Evolutionary conservation across 2,888 invertebrate species (phyloP).

Genomic region (Zygogramma bicolorata): DNA sequence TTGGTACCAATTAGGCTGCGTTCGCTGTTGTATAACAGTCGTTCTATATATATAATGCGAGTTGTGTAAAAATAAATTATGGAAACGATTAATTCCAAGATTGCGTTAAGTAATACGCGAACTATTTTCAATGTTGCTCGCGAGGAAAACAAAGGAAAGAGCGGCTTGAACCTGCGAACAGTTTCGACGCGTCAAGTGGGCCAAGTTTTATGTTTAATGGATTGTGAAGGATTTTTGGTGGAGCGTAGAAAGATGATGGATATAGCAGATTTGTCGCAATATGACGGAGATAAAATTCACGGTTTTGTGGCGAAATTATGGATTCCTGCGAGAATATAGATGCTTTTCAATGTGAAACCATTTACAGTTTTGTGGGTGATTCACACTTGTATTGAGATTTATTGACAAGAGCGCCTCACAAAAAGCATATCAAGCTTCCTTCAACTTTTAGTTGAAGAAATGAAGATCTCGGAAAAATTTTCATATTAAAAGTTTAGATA

Average conservation of each 20-base stretch:
- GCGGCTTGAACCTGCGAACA: neutral
- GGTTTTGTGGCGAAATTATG: too few relatives aligned
- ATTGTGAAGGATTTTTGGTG: neutral
- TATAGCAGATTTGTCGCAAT: neutral
- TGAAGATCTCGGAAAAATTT: too few relatives aligned
- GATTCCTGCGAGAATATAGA: too few relatives aligned
- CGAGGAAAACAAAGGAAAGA: neutral
- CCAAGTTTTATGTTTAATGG: neutral
- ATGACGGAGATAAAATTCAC: too few relatives aligned
- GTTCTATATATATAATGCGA: neutral
- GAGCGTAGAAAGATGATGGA: neutral
- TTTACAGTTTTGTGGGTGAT: too few relatives aligned
- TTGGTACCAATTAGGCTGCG: neutral
- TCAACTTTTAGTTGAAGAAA: too few relatives aligned
- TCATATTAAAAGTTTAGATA: too few relatives aligned
- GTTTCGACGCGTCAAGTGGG: neutral
- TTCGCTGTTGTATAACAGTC: neutral
- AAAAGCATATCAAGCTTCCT: too few relatives aligned
- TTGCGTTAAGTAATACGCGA: neutral
- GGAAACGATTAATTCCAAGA: neutral
- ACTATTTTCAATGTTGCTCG: neutral
- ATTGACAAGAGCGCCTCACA: too few relatives aligned
- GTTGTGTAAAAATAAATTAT: constrained; percentile 7
- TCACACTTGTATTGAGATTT: too few relatives aligned
- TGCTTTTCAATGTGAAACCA: too few relatives aligned